Evolutionary conservation across 64 coral and sea anemone genomes (phyloP), one percentile per base, ranked within the genome.

Genomic region (Pocillopora damicornis): DNA sequence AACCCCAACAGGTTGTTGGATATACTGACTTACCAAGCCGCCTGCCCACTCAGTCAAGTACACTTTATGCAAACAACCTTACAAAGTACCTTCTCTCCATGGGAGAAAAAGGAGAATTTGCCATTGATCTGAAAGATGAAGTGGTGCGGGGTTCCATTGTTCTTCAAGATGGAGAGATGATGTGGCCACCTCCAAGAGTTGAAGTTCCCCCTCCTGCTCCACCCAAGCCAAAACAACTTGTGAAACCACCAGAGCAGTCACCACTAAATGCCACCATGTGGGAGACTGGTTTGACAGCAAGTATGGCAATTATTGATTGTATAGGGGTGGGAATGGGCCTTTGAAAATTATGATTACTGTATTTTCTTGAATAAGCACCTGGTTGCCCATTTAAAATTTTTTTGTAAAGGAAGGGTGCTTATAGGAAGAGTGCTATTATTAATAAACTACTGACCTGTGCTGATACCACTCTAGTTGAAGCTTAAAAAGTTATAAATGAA

Each of bases 21-120:
- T 98, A 98, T 45, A 98, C 96, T 68, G 96, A 98, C 75, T 83
- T 98, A 36, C 96, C 96, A 75, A 98, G 96, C 84, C 90, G 96
- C 38, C 88, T 98, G 10, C 92, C 96, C 14, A 95, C 96, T 64
- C 96, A 98, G 76, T 78, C 96, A 7, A 98, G 96, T 61, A 98
- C 96, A 18, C 88, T 98, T 4, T 98, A 98, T 77, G 96, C 96
- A 5, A 98, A 98, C 79, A 98, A 98, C 82, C 64, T 98, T 38
- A 95, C 93, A 51, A 98, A 98, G 23, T 98, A 98, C 73, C 82
- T 98, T 15, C 87, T 95, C 9, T 98, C 96, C 45, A 95, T 98
- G 96, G 93, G 96, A 60, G 90, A 73, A 23, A 98, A 98, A 82
- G 93, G 88, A 45, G 89, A 90, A 82, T 98, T 98, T 92, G 88